Evolutionary conservation across 2,113 vertebrate species (phyloP).

Genomic region (Megaceryle torquata): DNA sequence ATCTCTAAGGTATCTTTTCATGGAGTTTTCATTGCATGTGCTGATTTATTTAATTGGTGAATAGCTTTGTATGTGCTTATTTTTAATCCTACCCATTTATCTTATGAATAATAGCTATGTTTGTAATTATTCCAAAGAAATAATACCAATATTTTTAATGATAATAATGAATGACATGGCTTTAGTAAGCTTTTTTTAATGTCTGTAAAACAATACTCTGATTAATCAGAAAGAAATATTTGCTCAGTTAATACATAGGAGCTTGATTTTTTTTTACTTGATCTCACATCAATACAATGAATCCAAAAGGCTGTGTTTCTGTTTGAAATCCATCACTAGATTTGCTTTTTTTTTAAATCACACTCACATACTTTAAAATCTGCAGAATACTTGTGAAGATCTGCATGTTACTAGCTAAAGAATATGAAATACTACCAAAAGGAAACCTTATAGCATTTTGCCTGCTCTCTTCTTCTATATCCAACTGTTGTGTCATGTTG

Average conservation of each 20-base stretch:
- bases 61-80: slow-evolving; percentile 55
- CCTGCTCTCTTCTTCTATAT: neutral
- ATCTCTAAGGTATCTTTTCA: slow-evolving; percentile 26
- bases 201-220: slow-evolving; percentile 9
- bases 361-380: neutral
- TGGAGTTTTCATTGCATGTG: slow-evolving; percentile 15
- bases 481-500: neutral
- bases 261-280: neutral
- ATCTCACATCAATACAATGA: neutral
- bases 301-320: neutral
- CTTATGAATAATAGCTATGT: slow-evolving; percentile 37
- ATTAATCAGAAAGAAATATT: slow-evolving; percentile 34
- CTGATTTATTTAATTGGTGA: slow-evolving; percentile 57
- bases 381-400: neutral
- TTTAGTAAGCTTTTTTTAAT: slow-evolving; percentile 10
- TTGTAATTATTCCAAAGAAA: slow-evolving; percentile 45
- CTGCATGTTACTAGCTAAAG: neutral
- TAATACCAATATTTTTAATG: slow-evolving; percentile 51
- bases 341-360: neutral
- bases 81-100: slow-evolving; percentile 62
- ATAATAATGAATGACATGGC: slow-evolving; percentile 22
- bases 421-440: neutral
- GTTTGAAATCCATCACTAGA: neutral
- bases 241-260: neutral
- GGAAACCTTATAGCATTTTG: neutral